Evolutionary conservation across 2,113 vertebrate species (phyloP).

Genomic region (Cricetomys ansorgei): DNA sequence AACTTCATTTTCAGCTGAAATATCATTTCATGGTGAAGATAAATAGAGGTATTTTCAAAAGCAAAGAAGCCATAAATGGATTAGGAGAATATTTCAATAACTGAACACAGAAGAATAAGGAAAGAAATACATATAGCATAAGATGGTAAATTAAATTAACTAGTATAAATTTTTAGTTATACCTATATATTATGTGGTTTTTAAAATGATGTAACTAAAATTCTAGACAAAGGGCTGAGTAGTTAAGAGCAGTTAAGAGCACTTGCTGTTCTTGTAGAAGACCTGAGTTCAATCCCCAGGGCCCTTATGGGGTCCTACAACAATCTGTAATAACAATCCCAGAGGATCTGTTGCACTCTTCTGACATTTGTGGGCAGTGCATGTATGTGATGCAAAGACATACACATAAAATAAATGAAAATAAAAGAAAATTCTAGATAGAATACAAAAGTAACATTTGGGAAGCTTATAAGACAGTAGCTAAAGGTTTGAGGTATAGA

Average conservation of each 20-base stretch:
- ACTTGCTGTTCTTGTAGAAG: not conserved
- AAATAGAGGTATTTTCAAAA: conserved; percentile 24
- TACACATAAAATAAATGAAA: not conserved
- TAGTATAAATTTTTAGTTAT: not conserved
- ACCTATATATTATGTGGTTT: not conserved
- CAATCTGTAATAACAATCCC: not conserved
- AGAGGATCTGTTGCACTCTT: not conserved
- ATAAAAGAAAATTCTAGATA: not conserved
- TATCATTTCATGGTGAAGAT: not conserved
- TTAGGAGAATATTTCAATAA: not conserved
- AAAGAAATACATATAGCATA: not conserved
- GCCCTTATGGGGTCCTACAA: not conserved
- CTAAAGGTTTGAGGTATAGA: not conserved
- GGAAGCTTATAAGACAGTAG: not conserved
- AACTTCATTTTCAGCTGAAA: conserved; percentile 45
- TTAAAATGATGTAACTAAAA: not conserved
- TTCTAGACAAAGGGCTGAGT: not conserved
- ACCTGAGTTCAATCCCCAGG: not conserved
- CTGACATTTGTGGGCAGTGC: not conserved
- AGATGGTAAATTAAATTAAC: not conserved
- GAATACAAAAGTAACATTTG: not conserved
- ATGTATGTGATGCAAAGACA: not conserved
- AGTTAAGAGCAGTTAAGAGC: not conserved
- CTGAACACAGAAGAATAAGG: not conserved
- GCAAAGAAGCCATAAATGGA: not conserved